These are phyloP conservation scores for Celastrina argiolus DNA, from an alignment of 2,888 invertebrate species.

Conservation along the genomic window DNA sequence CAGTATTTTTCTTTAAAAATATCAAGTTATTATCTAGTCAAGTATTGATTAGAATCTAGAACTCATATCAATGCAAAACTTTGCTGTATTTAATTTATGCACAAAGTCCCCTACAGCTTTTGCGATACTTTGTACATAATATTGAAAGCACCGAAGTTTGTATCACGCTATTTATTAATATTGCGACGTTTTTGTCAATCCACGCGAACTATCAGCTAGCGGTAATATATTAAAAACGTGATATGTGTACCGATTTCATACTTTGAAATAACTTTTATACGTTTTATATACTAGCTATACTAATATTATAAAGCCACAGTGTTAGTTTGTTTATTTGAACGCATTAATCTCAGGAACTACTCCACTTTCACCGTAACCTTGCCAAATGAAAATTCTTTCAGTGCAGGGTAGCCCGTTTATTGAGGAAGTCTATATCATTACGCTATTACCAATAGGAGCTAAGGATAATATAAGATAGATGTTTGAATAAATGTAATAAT, in stretches of 20 bases:
- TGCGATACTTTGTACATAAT: background rate
- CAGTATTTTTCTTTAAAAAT: too few relatives aligned
- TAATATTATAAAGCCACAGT: background rate
- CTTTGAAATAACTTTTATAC: background rate
- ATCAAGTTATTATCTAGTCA: background rate
- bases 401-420: too few relatives aligned
- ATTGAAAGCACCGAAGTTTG: background rate
- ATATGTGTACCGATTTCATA: background rate
- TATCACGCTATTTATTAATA: background rate
- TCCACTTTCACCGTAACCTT: too few relatives aligned
- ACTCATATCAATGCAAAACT: background rate
- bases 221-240: slow-evolving; percentile 15
- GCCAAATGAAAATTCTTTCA: too few relatives aligned
- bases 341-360: too few relatives aligned
- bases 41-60: background rate
- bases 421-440: too few relatives aligned
- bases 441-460: too few relatives aligned
- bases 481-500: too few relatives aligned
- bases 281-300: too few relatives aligned
- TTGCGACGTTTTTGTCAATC: background rate
- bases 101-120: background rate
- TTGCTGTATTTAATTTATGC: background rate
- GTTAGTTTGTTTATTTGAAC: too few relatives aligned
- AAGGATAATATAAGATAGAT: too few relatives aligned
- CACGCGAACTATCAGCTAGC: background rate